Base-by-base conservation (phyloP, 2,888 invertebrate genomes). In the Cheilosia pagana region DNA sequence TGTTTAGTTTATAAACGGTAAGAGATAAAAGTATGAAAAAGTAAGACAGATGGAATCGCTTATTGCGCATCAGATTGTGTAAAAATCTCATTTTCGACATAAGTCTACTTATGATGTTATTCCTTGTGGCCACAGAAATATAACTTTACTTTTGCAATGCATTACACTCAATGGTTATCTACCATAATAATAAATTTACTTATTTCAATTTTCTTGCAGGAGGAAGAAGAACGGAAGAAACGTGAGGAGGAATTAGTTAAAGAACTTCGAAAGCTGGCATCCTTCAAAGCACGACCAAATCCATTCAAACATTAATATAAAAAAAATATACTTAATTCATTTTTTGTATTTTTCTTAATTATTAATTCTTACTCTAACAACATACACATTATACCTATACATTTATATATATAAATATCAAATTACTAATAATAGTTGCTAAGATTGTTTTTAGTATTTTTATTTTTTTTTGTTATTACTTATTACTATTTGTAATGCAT, bases 261-360 rank as follows among this genome's bases (percentile, higher is more conserved):
- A 86, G 89, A 91, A 87, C 67, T 92, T 86, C 89, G 91, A 77
- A 91, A 91, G 85, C 87, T 87, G 81, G 88, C 90, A 75, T 88
- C 89, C 76, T 91, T 91, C 76, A 91, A 92, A 88, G 92, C 92
- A 71, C 89, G 90, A 88, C 91, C 90, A 87, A 92, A 91, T 88
- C 91, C 91, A 48, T 91, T 91, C 85, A 91, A 91, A 77, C 52
- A 43, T 21, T 48, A 76, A 75, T 50, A 65, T 62, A 23, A 75
- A 55, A 60, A 67, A 53, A 67, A 65, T 57, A 74, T 82, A 83
- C 72, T 83, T 83, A 83, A 79, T 67, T 78, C 41, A 78, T 74
- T 63, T 50, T 78, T 63, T 74, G 62, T 74, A 63, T 83, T 83
- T 79, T 74, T 77, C 59, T 53, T 68, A 79, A 72, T 72, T 28